Evolutionary conservation across 2,797 vertebrate genomes (phyloP), one percentile per base, ranked within the genome.

Genomic region (Acanthopagrus latus): DNA sequence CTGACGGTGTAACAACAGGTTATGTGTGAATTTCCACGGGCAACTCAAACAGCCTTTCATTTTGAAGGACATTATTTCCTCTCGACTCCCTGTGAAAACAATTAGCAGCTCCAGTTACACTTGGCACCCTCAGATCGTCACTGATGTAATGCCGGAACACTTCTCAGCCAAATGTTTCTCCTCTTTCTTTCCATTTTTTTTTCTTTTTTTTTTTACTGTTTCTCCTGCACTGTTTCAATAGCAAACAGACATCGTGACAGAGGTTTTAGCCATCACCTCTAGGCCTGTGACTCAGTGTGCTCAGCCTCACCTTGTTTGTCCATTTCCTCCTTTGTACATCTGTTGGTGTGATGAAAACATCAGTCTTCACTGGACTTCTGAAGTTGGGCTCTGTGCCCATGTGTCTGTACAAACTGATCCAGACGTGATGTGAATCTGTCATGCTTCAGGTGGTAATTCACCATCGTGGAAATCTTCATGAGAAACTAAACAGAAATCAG

Each of bases 1-100:
- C 78, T 67, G 38, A 44, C 44, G 11, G 74, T 77, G 47, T 27
- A 54, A 75, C 66, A 80, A 64, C 69, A 70, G 54, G 59, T 9
- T 70, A 3, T 75, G 63, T 64, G 65, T 82, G 79, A 68, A 17
- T 88, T 85, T 90, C 74, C 76, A 75, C 25, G 3, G 62, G 55
- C 55, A 47, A 75, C 69, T 91, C 13, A 59, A 87, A 81, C 74
- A 80, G 63, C 50, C 41, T 74, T 82, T 82, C 71, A 72, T 87
- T 85, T 67, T 63, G 48, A 58, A 21, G 83, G 79, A 87, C 87
- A 88, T 66, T 87, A 88, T 91, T 91, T 90, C 84, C 81, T 74
- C 64, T 27, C 69, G 29, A 25, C 80, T 91, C 86, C 85, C 93
- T 93, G 91, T 88, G 88, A 92, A 90, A 94, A 93, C 88, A 90